Base-by-base conservation (phyloP, 1,140 invertebrate species). In the Heliconius himera region DNA sequence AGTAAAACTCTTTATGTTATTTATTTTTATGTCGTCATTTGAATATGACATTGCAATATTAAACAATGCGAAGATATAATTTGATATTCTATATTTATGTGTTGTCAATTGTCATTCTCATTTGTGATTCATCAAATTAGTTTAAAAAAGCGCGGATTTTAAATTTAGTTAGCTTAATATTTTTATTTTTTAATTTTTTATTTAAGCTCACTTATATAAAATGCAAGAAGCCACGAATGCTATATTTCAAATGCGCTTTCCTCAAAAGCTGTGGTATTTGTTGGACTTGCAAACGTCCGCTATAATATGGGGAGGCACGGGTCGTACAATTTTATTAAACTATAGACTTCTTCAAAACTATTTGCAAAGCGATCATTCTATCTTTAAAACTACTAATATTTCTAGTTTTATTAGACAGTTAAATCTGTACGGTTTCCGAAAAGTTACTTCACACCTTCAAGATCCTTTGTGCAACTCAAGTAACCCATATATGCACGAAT, bases 341-440 rank as follows among this genome's bases (percentile, higher is more conserved):
- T 96, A 96, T 86, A 94, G 94, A 72, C 90, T 94, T 76, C 94
- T 96, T 70, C 91, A 95, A 54, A 94, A 94, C 77, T 96, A 95
- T 85, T 87, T 96, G 16, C 91, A 93, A 80, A 91, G 92, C 74
- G 90, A 91, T 71, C 91, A 95, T 72, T 95, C 95, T 13, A 93
- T 96, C 81, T 96, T 96, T 84, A 96, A 96, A 84, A 96, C 96
- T 3, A 95, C 90, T 51, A 96, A 96, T 81, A 95, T 96, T 20
- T 95, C 95, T 20, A 96, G 96, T 84, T 96, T 96, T 84, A 95
- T 96, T 20, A 91, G 96, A 38, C 96, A 96, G 78, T 85, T 96
- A 22, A 96, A 96, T 86, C 91, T 96, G 18, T 96, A 96, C 80
- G 96, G 96, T 1, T 96, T 96, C 87, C 94, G 96, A 20, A 96